Conservation (phyloP, 1,140 invertebrate species). For the Luehdorfia chinensis region DNA sequence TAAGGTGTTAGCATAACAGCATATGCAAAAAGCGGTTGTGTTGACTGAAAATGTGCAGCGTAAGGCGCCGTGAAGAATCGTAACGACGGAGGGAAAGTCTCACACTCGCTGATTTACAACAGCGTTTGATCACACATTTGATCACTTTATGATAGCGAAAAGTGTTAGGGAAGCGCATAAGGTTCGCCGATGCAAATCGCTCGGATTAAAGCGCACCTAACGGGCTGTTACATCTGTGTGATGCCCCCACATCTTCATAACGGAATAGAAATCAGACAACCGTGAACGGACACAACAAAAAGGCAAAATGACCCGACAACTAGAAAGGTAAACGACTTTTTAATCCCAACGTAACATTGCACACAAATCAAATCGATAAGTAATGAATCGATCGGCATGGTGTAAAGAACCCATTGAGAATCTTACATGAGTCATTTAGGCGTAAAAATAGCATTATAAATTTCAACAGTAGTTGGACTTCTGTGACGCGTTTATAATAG, state of each 20-base stretch:
- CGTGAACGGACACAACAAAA: constrained; percentile 30
- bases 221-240: constrained; percentile 40
- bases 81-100: constrained; percentile 65
- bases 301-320: constrained; percentile 25
- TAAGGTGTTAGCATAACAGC: constrained; percentile 58
- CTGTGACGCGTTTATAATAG: constrained; percentile 59
- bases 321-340: constrained; percentile 40
- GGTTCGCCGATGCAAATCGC: constrained; percentile 59
- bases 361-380: constrained; percentile 28
- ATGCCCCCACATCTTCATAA: constrained; percentile 48
- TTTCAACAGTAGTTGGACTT: constrained; percentile 58
- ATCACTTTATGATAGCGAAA: constrained; percentile 72
- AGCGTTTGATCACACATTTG: constrained; percentile 66
- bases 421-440: constrained; percentile 57
- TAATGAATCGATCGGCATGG: constrained; percentile 35
- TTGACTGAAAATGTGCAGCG: constrained; percentile 49
- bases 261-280: constrained; percentile 49
- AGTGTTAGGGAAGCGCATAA: constrained; percentile 64
- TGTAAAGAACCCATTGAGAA: constrained; percentile 49
- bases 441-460: constrained; percentile 69
- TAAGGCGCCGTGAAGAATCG: constrained; percentile 52
- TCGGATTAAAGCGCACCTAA: constrained; percentile 49
- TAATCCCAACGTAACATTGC: constrained; percentile 24
- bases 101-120: constrained; percentile 55
- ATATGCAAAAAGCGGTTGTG: constrained; percentile 57